Base-by-base conservation (phyloP, 2,797 vertebrate genomes). In the Paedocypris micromegethes region DNA sequence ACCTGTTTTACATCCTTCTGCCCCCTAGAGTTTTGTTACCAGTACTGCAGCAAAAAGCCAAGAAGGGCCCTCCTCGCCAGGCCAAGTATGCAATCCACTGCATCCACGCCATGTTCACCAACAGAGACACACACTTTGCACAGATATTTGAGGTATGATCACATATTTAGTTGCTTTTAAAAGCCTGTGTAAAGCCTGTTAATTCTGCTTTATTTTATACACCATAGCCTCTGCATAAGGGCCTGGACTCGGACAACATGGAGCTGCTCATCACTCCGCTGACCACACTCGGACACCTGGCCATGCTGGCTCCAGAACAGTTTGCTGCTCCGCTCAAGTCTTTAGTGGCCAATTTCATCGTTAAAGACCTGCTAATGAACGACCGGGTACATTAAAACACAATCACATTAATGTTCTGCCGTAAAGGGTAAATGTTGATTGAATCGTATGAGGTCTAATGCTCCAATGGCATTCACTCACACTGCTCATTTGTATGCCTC, bases 61-160 rank as follows among this genome's bases (percentile, higher is more conserved):
- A 98, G 84, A 91, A 97, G 79, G 97, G 97, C 60, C 92, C 94
- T 0, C 92, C 92, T 62, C 95, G 93, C 54, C 96, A 99, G 85
- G 95, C 97, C 82, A 99, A 99, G 81, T 97, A 97, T 48, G 93
- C 96, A 75, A 95, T 99, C 86, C 94, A 97, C 82, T 99, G 97
- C 80, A 98, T 99, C 77, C 93, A 98, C 73, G 89, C 95, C 71
- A 98, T 99, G 92, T 98, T 99, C 90, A 91, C 88, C 85, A 98
- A 94, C 87, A 94, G 94, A 85, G 97, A 99, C 86, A 98, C 95
- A 0, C 96, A 99, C 83, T 98, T 99, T 74, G 97, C 97, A 81
- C 97, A 99, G 79, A 98, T 99, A 85, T 99, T 99, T 81, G 96
- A 98, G 95, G 96, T 98, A 85, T 89, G 85, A 64, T 70, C 8